A percentile compares a stretch with the other conserved stretches of the same genome.
Evolutionary conservation across 2,113 vertebrate species (phyloP).

Genomic region (Redunca redunca): DNA sequence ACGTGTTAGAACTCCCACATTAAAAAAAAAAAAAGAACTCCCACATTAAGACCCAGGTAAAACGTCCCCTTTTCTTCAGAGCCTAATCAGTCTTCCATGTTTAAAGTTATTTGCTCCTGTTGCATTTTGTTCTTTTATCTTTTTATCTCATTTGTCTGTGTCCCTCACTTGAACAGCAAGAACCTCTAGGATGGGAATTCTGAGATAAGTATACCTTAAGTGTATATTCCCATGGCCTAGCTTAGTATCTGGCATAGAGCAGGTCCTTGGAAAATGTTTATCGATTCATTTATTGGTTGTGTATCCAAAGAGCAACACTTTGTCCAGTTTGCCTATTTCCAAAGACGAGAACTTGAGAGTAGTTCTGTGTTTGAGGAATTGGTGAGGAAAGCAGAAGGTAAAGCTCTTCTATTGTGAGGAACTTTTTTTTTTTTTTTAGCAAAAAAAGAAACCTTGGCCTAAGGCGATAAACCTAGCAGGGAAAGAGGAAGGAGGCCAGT

Average conservation of each 20-base stretch:
- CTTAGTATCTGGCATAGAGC: not conserved
- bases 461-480: not conserved
- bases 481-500: not conserved
- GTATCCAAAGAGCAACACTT: not conserved
- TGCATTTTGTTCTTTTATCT: not conserved
- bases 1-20: not conserved
- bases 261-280: not conserved
- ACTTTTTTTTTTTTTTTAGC: not conserved
- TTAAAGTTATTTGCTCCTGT: not conserved
- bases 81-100: not conserved
- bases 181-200: not conserved
- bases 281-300: not conserved
- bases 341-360: not conserved
- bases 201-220: not conserved
- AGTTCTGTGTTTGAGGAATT: not conserved
- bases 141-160: not conserved
- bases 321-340: not conserved
- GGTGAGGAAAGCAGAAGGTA: not conserved
- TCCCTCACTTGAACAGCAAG: not conserved
- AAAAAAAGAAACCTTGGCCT: not conserved
- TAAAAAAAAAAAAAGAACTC: not conserved
- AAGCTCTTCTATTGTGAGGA: not conserved
- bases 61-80: not conserved
- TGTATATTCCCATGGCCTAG: not conserved
- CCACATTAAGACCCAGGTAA: not conserved